Evolutionary conservation across 2,113 vertebrate genomes (phyloP).

Genomic region (Phainopepla nitens): DNA sequence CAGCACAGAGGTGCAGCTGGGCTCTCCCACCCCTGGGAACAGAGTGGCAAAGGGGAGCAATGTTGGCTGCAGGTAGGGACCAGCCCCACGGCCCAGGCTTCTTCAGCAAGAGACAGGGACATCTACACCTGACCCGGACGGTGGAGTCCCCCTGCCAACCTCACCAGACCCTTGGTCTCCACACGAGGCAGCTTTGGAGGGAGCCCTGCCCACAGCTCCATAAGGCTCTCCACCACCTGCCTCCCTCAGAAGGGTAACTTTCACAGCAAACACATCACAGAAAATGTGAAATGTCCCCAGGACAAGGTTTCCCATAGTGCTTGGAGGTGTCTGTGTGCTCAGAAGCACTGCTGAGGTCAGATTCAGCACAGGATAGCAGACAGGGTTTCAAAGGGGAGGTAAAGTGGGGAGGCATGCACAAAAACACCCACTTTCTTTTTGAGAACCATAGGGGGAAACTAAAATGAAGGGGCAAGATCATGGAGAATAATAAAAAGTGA

Average conservation of each 20-base stretch:
- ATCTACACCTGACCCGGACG: neutral
- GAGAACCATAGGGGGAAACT: neutral
- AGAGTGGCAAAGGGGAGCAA: neutral
- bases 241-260: neutral
- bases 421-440: neutral
- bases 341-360: neutral
- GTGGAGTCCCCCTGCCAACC: neutral
- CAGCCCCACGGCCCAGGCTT: accelerated
- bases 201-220: neutral
- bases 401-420: neutral
- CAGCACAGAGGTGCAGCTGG: neutral
- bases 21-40: neutral
- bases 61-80: neutral
- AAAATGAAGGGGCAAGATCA: neutral
- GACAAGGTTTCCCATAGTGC: neutral
- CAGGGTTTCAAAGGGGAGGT: neutral
- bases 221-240: neutral
- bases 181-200: accelerated
- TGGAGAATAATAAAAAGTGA: neutral
- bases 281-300: neutral
- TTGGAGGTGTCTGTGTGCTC: neutral
- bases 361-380: neutral
- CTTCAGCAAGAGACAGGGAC: neutral
- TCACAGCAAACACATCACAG: neutral
- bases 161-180: accelerated